Conservation (phyloP, 2,113 vertebrate genomes). For the Psophia crepitans region DNA sequence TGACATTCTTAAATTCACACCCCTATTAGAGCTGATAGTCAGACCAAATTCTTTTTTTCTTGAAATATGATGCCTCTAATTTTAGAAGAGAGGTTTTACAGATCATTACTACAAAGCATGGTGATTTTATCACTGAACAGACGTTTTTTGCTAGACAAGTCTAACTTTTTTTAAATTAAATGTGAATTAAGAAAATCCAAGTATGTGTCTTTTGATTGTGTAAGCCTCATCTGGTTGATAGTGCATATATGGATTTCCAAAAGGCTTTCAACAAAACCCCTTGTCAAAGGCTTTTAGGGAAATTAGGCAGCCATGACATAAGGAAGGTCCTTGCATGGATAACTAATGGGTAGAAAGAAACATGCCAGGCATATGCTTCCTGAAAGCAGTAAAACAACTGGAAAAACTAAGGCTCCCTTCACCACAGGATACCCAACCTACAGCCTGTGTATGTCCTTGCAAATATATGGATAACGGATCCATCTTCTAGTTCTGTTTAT, state of each 20-base stretch:
- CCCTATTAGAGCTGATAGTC: not conserved
- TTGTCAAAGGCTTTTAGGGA: conserved; percentile 5
- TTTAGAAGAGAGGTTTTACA: not conserved
- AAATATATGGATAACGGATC: not conserved
- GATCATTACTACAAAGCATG: not conserved
- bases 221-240: not conserved
- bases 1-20: conserved; percentile 50
- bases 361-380: not conserved
- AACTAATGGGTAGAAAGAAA: not conserved
- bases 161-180: not conserved
- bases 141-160: not conserved
- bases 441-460: not conserved
- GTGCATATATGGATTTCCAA: not conserved
- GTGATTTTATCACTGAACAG: not conserved
- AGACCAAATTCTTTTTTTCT: not conserved
- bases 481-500: not conserved
- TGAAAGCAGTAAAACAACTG: not conserved
- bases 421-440: not conserved
- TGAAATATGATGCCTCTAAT: not conserved
- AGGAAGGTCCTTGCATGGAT: not conserved
- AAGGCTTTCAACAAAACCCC: not conserved
- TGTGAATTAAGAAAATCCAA: not conserved
- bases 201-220: not conserved
- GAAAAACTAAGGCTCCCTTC: not conserved
- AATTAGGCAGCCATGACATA: not conserved